Percentiles rank a stretch among this genome's conserved stretches.
Evolutionary conservation across 2,113 vertebrate genomes (phyloP).

Genomic region (Dromiciops gliroides): DNA sequence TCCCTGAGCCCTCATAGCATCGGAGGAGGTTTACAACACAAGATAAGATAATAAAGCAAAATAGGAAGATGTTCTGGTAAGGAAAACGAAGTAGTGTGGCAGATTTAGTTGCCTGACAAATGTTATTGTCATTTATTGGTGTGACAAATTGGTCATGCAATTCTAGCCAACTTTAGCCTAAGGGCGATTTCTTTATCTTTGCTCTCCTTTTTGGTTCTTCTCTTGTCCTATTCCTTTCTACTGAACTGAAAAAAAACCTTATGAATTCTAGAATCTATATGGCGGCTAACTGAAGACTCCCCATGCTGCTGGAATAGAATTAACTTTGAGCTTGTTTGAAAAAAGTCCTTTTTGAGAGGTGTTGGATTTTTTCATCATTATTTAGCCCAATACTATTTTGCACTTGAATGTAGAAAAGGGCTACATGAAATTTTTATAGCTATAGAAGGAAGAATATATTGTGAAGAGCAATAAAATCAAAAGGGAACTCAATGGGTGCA

Average conservation of each 20-base stretch:
- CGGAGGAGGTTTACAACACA: conserved; percentile 9
- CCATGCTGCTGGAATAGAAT: neutral
- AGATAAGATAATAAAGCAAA: neutral
- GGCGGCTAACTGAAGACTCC: conserved; percentile 2
- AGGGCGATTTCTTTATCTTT: neutral
- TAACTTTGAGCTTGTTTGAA: conserved; percentile 10
- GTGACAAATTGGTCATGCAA: too few relatives aligned
- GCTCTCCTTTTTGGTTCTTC: neutral
- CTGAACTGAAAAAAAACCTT: neutral
- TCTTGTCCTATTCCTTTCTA: neutral
- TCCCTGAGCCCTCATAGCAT: neutral
- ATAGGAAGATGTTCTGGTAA: neutral
- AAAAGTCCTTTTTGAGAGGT: neutral
- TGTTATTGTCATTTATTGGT: too few relatives aligned
- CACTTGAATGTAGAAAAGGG: neutral
- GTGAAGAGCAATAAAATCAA: neutral
- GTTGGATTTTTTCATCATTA: neutral
- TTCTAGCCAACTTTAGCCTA: neutral
- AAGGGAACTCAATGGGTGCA: neutral
- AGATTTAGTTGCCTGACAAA: conserved; percentile 13
- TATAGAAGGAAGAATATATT: neutral
- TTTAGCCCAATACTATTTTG: neutral
- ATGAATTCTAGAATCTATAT: conserved; percentile 10
- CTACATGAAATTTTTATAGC: neutral
- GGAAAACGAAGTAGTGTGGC: neutral